Evolutionary conservation across 2,797 vertebrate species (phyloP).

Genomic region (Ambastaia sidthimunki): DNA sequence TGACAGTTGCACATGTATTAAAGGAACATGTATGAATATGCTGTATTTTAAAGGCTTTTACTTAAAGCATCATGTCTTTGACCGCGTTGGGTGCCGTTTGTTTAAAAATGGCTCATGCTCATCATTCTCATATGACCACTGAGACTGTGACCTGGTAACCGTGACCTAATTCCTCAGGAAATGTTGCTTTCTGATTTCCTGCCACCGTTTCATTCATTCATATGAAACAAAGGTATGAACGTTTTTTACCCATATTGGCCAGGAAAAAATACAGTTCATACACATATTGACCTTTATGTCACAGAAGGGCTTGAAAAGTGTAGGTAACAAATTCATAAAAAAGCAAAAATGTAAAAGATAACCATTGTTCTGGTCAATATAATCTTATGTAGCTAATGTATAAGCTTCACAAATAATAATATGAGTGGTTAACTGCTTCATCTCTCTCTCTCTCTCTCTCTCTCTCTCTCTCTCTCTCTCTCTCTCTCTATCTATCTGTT

Average conservation of each 20-base stretch:
- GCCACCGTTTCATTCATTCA: background rate
- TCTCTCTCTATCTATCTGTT: slow-evolving; percentile 45
- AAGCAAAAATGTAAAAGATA: background rate
- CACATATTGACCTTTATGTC: too few relatives aligned
- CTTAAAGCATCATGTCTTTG: background rate
- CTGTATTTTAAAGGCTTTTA: background rate
- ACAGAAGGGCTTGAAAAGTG: background rate
- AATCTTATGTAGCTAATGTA: background rate
- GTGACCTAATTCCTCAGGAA: slow-evolving; percentile 49
- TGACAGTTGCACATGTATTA: background rate
- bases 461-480: background rate
- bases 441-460: background rate
- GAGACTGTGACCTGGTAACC: slow-evolving; percentile 48
- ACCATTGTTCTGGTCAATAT: background rate
- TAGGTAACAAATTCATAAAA: background rate
- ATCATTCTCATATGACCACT: slow-evolving; percentile 2
- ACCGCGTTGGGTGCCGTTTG: background rate
- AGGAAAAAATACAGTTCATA: too few relatives aligned
- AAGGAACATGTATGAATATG: background rate
- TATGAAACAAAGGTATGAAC: slow-evolving; percentile 7
- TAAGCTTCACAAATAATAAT: background rate
- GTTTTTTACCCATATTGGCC: background rate
- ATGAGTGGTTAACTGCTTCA: background rate
- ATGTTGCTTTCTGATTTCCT: slow-evolving; percentile 16
- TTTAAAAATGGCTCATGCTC: slow-evolving; percentile 22